A percentile compares a stretch with the other conserved stretches of the same genome.
These are phyloP conservation scores for Lethenteron camtschaticum DNA, from an alignment of 2,113 vertebrate genomes.

Conservation along the genomic window DNA sequence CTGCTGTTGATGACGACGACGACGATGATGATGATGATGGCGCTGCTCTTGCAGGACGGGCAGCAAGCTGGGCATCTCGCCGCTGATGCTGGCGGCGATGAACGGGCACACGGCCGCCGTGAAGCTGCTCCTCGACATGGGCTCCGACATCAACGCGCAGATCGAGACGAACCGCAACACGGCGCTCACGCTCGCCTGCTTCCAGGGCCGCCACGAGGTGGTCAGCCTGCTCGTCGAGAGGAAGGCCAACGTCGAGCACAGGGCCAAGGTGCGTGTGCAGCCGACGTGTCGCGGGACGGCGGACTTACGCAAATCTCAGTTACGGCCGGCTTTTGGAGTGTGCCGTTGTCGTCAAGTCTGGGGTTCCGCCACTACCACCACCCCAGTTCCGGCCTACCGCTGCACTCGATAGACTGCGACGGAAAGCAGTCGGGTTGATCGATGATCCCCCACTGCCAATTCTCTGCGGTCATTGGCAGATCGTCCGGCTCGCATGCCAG, in stretches of 20 bases:
- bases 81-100: conserved; percentile 94
- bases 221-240: conserved; percentile 88
- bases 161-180: conserved; percentile 98
- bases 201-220: conserved; percentile 87
- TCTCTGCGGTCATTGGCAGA: too few relatives aligned
- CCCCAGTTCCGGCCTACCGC: not conserved
- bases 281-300: too few relatives aligned
- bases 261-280: conserved; percentile 49
- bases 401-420: not conserved
- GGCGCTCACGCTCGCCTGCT: conserved; percentile 81
- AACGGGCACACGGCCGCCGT: conserved; percentile 91
- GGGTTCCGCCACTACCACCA: not conserved
- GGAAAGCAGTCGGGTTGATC: not conserved
- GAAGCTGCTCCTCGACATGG: conserved; percentile 87
- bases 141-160: conserved; percentile 91
- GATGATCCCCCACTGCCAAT: not conserved
- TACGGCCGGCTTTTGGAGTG: too few relatives aligned
- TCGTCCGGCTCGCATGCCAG: too few relatives aligned
- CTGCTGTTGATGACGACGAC: too few relatives aligned
- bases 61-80: conserved; percentile 91
- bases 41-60: conserved; percentile 39
- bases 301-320: too few relatives aligned
- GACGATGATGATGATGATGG: too few relatives aligned
- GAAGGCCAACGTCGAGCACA: conserved; percentile 92
- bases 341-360: too few relatives aligned